Base-by-base conservation (phyloP, 64 coral and sea anemone species). In the Stichodactyla mertensii region DNA sequence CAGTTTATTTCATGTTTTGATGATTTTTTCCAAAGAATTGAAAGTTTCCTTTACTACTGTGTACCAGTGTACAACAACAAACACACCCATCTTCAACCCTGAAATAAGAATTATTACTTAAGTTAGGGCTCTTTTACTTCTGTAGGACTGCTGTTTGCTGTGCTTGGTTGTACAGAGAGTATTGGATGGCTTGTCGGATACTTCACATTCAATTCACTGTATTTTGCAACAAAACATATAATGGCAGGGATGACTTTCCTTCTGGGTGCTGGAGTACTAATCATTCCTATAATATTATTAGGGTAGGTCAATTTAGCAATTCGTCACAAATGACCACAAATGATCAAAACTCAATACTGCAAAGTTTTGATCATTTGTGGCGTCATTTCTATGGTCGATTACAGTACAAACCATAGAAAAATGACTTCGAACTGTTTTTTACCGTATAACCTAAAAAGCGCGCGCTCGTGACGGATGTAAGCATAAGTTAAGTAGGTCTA, bases 71-170 rank as follows among this genome's bases (percentile, higher is more conserved):
- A 64, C 5, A 64, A 0, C 61, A 15, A 64, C 61, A 64, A 64
- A 16, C 6, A 45, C 36, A 45, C 36, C 36, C 36, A 45, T 45
- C 36, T 45, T 45, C 36, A 45, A 45, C 36, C 36, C 36, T 45
- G 36, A 45, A 45, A 45, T 45, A 45, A 45, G 36, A 45, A 45
- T 45, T 45, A 45, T 45, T 45, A 45, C 31, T 36, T 36, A 45
- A 45, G 36, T 64, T 64, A 16, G 5, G 11, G 16, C 19, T 19
- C 16, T 64, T 64, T 6, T 16, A 18, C 5, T 64, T 19, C 11
- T 66, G 19, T 55, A 88, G 86, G 86, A 53, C 58, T 60, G 16
- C 54, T 88, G 77, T 88, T 88, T 80, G 86, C 86, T 52, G 55
- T 88, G 77, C 16, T 80, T 61, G 56, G 71, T 4, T 80, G 74